Conservation (phyloP, 1,140 invertebrate genomes). For the Hyles euphorbiae region DNA sequence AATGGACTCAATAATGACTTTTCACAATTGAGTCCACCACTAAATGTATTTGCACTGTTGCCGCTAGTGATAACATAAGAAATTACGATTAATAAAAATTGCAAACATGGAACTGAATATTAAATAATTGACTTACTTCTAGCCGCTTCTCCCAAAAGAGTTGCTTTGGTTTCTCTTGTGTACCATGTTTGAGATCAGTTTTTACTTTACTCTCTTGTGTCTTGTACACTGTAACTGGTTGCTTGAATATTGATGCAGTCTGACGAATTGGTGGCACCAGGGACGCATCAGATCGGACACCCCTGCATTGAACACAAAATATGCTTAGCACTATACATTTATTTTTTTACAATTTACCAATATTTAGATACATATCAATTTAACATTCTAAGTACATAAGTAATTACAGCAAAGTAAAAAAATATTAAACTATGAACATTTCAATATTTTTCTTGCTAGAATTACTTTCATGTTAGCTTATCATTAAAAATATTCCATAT, state of each 20-base stretch:
- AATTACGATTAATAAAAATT: too few relatives aligned
- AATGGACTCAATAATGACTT: too few relatives aligned
- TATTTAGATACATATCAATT: neutral
- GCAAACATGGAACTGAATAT: too few relatives aligned
- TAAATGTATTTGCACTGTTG: too few relatives aligned
- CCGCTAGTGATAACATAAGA: too few relatives aligned
- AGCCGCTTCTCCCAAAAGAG: constrained; percentile 98
- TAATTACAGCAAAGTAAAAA: too few relatives aligned
- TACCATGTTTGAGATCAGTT: constrained; percentile 91
- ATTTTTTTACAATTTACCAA: neutral
- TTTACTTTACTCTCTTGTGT: constrained; percentile 93
- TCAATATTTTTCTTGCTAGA: too few relatives aligned
- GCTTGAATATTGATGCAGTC: constrained; percentile 99
- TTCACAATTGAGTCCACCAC: too few relatives aligned
- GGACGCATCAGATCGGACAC: constrained; percentile 90
- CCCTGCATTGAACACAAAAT: constrained; percentile 67
- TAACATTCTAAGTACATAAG: too few relatives aligned
- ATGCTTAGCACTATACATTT: neutral
- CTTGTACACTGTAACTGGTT: constrained; percentile 96
- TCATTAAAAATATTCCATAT: too few relatives aligned
- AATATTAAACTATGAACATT: too few relatives aligned
- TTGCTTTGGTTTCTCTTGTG: constrained; percentile 96
- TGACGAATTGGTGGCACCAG: constrained; percentile 96
- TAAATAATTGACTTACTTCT: constrained; percentile 74
- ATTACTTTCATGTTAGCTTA: too few relatives aligned